Evolutionary conservation across 2,113 vertebrate species (phyloP).

Genomic region (Actenoides lindsayi): DNA sequence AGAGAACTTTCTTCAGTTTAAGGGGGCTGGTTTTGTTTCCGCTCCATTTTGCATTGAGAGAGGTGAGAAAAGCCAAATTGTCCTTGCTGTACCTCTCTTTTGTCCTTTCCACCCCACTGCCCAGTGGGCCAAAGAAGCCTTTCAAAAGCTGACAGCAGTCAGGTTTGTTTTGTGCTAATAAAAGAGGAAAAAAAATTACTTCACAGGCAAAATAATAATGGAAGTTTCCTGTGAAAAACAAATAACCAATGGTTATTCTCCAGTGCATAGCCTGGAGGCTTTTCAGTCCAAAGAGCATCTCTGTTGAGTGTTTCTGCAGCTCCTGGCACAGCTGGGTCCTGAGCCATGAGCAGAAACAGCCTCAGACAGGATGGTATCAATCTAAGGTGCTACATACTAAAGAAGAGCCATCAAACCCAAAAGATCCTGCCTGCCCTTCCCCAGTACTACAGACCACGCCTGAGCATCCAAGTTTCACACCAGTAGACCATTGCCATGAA

Average conservation of each 20-base stretch:
- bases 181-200: background rate
- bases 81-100: background rate
- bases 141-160: background rate
- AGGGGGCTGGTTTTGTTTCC: background rate
- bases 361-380: fast-evolving
- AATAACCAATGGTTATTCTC: background rate
- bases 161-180: background rate
- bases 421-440: background rate
- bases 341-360: background rate
- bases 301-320: background rate
- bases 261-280: background rate
- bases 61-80: background rate
- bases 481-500: background rate
- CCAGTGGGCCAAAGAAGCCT: background rate
- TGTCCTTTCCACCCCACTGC: background rate
- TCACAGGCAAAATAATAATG: background rate
- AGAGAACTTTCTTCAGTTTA: background rate
- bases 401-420: fast-evolving
- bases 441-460: background rate
- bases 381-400: background rate
- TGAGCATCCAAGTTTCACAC: background rate
- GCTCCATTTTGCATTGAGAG: background rate
- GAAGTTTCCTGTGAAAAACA: background rate
- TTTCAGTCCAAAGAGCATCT: background rate
- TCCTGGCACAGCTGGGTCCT: background rate